phyloP scores from a whole-genome alignment of 2,797 vertebrate species.

The Philypnodon macrostomus region DNA sequence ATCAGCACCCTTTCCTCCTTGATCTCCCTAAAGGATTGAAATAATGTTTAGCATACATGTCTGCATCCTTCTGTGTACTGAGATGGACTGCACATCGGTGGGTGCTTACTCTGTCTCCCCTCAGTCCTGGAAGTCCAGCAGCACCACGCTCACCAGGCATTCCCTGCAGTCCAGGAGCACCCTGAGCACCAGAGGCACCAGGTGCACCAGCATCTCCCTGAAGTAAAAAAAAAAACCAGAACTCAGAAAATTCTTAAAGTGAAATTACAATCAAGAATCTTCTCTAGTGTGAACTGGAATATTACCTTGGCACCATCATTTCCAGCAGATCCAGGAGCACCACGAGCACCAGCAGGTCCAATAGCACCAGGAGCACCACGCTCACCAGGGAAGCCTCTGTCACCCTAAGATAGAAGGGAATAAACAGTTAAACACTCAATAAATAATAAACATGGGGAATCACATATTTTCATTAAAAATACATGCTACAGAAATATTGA shows the following conservation, averaged over 20 bases:
- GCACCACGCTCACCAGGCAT: constrained; percentile 97
- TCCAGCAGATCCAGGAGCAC: constrained; percentile 87
- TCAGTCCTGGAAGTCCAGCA: constrained; percentile 91
- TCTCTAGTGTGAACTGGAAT: constrained; percentile 1
- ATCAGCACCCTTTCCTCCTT: constrained; percentile 88
- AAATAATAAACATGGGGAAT: too few relatives aligned
- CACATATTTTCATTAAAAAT: too few relatives aligned
- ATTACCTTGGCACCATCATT: constrained; percentile 96
- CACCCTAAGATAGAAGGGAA: constrained; percentile 75
- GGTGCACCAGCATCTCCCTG: constrained; percentile 91
- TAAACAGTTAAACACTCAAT: constrained; percentile 10
- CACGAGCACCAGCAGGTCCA: constrained; percentile 88
- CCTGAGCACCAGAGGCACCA: constrained; percentile 87
- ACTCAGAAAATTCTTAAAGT: background rate
- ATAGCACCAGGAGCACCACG: constrained; percentile 85
- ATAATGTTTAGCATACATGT: background rate
- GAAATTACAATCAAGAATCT: background rate
- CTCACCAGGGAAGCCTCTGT: constrained; percentile 96
- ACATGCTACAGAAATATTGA: background rate
- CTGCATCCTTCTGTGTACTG: background rate
- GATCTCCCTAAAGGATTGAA: constrained; percentile 86
- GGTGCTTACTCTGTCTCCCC: constrained; percentile 91
- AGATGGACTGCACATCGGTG: background rate
- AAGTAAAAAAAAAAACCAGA: background rate
- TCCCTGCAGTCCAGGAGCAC: constrained; percentile 93